Percentiles rank a stretch among this genome's conserved stretches.
Conservation (phyloP, 2,113 vertebrate genomes). For the Brachypteracias leptosomus region DNA sequence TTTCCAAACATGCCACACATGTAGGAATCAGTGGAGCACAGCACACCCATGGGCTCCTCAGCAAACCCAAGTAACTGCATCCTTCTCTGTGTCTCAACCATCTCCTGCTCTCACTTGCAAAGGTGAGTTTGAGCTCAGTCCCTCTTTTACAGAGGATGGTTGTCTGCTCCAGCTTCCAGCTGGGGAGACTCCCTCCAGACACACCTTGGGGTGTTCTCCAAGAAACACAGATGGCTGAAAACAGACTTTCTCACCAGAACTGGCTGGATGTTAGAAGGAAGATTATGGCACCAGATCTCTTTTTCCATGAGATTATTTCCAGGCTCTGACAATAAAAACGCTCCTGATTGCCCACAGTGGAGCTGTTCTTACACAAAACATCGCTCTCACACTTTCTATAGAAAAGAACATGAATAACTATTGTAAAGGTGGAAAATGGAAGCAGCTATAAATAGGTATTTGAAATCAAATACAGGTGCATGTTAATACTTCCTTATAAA, state of each 20-base stretch:
- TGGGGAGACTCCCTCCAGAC: not conserved
- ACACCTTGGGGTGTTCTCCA: not conserved
- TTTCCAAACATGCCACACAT: not conserved
- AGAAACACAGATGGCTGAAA: not conserved
- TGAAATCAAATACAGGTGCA: not conserved
- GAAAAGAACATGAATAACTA: not conserved
- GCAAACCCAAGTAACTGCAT: fast-evolving
- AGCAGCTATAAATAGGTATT: not conserved
- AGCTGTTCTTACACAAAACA: not conserved
- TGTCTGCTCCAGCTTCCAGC: not conserved
- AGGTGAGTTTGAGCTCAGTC: not conserved
- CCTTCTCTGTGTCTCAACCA: not conserved
- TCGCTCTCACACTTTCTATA: not conserved
- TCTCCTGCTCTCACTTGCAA: not conserved
- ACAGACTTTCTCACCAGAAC: not conserved
- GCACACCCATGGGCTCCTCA: not conserved
- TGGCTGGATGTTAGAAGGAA: not conserved
- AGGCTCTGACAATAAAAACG: not conserved
- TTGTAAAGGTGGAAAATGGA: not conserved
- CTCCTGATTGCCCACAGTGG: not conserved
- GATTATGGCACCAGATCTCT: not conserved
- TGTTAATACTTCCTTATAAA: not conserved
- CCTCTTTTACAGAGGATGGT: not conserved
- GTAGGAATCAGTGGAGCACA: not conserved
- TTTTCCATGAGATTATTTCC: not conserved